Percentiles rank a stretch among this genome's conserved stretches.
phyloP scores from a whole-genome alignment of 2,888 invertebrate genomes.

The Caenorhabditis drosophilae region DNA sequence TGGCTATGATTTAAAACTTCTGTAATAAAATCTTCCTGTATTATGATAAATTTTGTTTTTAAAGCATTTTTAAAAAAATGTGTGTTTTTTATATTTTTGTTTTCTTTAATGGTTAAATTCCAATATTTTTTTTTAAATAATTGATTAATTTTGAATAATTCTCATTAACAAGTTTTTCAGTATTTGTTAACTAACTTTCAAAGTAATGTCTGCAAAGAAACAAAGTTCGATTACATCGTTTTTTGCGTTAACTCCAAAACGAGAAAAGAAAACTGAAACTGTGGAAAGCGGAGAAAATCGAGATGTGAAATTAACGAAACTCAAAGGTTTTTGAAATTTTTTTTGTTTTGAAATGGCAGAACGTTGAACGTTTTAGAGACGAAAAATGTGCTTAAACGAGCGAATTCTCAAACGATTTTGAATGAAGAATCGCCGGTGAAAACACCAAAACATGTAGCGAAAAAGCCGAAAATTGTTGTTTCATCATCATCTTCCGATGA shows the following conservation, averaged over 20 bases:
- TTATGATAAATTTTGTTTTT: background rate
- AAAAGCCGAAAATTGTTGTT: constrained; percentile 20
- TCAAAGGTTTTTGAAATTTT: no score
- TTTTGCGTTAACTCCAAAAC: constrained; percentile 29
- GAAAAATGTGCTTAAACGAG: constrained; percentile 22
- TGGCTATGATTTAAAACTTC: constrained; percentile 13
- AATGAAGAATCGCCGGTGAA: constrained; percentile 9
- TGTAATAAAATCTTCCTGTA: constrained; percentile 7
- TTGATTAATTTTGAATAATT: background rate
- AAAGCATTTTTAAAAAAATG: background rate
- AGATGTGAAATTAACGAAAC: no score
- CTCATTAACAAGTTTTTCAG: no score
- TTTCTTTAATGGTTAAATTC: background rate
- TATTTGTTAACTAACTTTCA: no score
- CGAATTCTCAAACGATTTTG: constrained; percentile 13
- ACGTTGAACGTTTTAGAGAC: no score
- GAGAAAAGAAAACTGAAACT: constrained; percentile 8
- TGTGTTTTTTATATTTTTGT: background rate
- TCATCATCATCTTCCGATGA: constrained; percentile 27
- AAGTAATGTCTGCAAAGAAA: constrained; percentile 14
- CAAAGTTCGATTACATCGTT: constrained; percentile 37
- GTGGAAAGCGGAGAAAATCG: background rate
- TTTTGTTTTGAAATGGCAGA: no score
- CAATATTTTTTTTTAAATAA: background rate
- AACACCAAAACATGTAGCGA: constrained; percentile 11